Base-by-base conservation (phyloP, 2,113 vertebrate genomes). In the Lagopus muta region DNA sequence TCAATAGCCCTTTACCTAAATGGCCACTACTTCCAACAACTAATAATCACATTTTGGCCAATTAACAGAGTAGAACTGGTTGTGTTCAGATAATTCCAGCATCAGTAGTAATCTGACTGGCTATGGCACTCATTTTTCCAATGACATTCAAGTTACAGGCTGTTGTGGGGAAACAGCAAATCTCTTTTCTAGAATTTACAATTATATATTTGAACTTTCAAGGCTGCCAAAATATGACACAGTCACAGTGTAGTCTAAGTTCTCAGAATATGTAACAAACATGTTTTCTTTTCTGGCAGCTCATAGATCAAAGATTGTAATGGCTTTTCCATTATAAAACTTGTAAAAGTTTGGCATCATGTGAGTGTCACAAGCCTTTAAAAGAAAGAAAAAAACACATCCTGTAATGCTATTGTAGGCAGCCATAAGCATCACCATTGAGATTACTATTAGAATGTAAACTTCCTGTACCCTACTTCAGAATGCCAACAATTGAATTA, bases 161-260 rank as follows among this genome's bases (percentile, higher is more conserved):
- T 76, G 48, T 66, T 0, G 0, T 58, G 58, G 50, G 60, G 42
- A 82, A 87, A 70, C 40, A 32, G 77, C 67, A 86, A 77, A 84
- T 17, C 25, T 43, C 11, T 85, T 87, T 91, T 72, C 82, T 92
- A 91, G 92, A 89, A 87, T 86, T 74, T 82, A 7, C 36, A 58
- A 21, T 87, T 70, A 52, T 76, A 43, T 66, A 73, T 87, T 70
- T 91, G 84, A 95, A 90, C 76, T 87, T 85, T 91, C 17, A 69
- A 10, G 34, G 58, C 62, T 79, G 86, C 21, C 71, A 92, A 89
- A 92, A 85, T 82, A 89, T 17, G 75, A 58, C 82, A 92, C 58
- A 66, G 73, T 82, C 65, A 78, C 14, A 86, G n/a, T 13, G 22
- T 85, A 76, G n/a, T 66, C 30, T 38, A 85, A 50, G 8, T 90